Percentiles rank a stretch among this genome's conserved stretches.
These are phyloP conservation scores for Enchytraeus crypticus DNA, from an alignment of 2,888 invertebrate genomes.

Conservation along the genomic window DNA sequence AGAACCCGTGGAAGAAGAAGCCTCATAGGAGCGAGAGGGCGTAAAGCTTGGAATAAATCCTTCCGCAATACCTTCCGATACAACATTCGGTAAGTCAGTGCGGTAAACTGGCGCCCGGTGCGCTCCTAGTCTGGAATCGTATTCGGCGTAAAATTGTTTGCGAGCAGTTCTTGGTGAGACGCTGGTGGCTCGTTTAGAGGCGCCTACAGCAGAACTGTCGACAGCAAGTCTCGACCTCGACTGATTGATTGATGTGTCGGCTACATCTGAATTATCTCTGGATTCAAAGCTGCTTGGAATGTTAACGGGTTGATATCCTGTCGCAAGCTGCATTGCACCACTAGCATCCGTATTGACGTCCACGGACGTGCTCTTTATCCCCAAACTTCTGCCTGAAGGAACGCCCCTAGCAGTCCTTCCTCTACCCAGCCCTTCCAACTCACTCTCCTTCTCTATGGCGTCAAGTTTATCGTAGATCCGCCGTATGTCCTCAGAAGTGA, in stretches of 20 bases:
- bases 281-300: not conserved
- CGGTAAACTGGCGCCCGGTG: not conserved
- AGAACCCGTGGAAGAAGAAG: not conserved
- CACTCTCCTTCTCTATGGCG: constrained; percentile 16
- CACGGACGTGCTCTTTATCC: not conserved
- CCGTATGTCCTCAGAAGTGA: constrained; percentile 14
- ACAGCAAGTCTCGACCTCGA: too few species aligned
- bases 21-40: not conserved
- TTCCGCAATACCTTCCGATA: not conserved
- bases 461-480: constrained; percentile 24
- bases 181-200: constrained; percentile 13
- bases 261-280: not conserved
- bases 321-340: not conserved
- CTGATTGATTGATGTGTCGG: not conserved
- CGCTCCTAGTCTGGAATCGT: not conserved
- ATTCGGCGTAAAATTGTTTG: constrained; percentile 23
- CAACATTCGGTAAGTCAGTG: too few species aligned
- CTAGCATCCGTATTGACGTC: not conserved
- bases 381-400: not conserved
- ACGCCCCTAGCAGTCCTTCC: not conserved
- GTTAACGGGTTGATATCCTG: not conserved
- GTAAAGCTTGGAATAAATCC: not conserved
- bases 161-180: constrained; percentile 21
- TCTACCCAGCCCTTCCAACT: not conserved
- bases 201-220: too few species aligned